Base-by-base conservation (phyloP, 2,113 vertebrate genomes). In the Etheostoma spectabile region DNA sequence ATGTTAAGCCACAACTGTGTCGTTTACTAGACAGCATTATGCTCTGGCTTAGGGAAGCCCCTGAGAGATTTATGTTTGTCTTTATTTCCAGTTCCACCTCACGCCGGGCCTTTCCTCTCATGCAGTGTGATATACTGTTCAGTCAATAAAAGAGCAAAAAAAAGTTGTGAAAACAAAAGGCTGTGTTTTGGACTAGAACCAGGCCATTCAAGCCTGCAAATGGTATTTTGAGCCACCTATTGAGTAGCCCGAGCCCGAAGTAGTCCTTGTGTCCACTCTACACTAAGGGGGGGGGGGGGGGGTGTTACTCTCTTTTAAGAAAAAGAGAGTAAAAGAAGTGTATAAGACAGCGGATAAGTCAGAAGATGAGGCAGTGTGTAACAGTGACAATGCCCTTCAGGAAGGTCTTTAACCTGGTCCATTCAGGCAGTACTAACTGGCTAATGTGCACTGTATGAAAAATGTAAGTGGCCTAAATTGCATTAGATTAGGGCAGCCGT, bases 381-480 rank as follows among this genome's bases (percentile, higher is more conserved):
- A 70, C 80, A 60, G 82, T 65, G 81, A 86, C 88, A 77, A 42
- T 92, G 91, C 79, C 92, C 93, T 95, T 94, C 91, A 93, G 86
- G 82, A 93, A 92, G 86, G 90, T 91, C 88, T 86, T 92, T 88
- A 87, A 89, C 90, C 88, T 85, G 85, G 74, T 64, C 83, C 72
- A 71, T 87, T 92, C 90, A 90, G 87, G 69, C 92, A 90, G 79
- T 55, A 71, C 92, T 93, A 92, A 94, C 87, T 73, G 63, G 13
- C 84, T 94, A 92, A 93, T 91, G 85, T 75, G 88, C 85, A 35
- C 80, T 84, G 87, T 89, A 87, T 90, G 83, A 93, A 89, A 92
- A 93, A 93, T 90, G 86, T 89, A 91, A 93, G 91, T 93, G 90
- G 86, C 88, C 88, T 90, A 90, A 93, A 94, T 94, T 92, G 87